Conservation (phyloP, 2,888 invertebrate genomes). For the Brenthis daphne region DNA sequence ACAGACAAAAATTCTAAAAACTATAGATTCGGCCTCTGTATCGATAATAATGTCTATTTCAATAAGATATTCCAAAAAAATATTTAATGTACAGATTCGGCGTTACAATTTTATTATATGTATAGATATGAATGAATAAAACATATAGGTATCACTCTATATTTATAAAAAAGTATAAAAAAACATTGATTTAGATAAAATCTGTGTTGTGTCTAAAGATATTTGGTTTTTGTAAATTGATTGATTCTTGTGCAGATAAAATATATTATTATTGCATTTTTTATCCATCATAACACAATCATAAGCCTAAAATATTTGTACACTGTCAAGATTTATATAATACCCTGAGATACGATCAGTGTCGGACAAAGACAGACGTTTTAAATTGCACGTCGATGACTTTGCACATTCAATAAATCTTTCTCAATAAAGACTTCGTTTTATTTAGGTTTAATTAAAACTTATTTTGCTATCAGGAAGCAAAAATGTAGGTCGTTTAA, state of each 20-base stretch:
- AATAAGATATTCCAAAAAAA: too few species aligned
- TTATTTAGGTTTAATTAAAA: slow-evolving; percentile 56
- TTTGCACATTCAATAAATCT: slow-evolving; percentile 57
- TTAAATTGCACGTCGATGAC: slow-evolving; percentile 71
- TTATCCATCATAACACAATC: slow-evolving; percentile 36
- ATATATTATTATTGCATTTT: slow-evolving; percentile 29
- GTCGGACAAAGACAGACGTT: slow-evolving; percentile 56
- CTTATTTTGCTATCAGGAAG: slow-evolving; percentile 34
- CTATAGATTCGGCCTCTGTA: too few species aligned
- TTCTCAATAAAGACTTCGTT: slow-evolving; percentile 61
- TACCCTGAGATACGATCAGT: slow-evolving; percentile 61
- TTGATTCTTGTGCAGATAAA: slow-evolving; percentile 19
- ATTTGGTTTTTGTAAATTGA: slow-evolving; percentile 20
- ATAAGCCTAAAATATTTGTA: slow-evolving; percentile 40
- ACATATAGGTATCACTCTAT: background rate
- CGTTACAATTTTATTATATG: too few species aligned
- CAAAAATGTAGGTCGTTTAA: slow-evolving; percentile 18
- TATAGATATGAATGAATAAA: too few species aligned
- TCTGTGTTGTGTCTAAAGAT: background rate
- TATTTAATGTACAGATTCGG: too few species aligned
- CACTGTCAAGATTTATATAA: slow-evolving; percentile 58
- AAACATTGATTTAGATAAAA: background rate
- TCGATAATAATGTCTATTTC: too few species aligned
- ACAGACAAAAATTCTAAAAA: too few species aligned
- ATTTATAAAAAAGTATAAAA: background rate